phyloP scores from a whole-genome alignment of 2,888 invertebrate species.

The Tribolium freemani region DNA sequence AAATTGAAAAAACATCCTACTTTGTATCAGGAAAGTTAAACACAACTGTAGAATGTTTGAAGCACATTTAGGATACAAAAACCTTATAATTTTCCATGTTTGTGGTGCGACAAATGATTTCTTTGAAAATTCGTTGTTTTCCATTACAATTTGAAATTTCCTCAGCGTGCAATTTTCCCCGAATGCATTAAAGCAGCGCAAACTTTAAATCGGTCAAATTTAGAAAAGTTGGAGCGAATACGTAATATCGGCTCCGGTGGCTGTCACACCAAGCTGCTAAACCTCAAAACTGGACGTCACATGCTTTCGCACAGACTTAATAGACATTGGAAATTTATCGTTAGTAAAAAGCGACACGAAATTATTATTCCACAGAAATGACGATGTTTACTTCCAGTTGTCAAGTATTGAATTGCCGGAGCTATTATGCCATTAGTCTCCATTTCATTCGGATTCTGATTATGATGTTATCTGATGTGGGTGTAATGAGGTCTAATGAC shows the following conservation, averaged over 20 bases:
- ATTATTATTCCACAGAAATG: conserved; percentile 32
- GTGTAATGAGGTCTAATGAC: conserved; percentile 28
- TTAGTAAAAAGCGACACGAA: conserved; percentile 1
- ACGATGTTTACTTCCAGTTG: conserved; percentile 41
- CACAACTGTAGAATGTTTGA: too few species aligned
- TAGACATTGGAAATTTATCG: conserved; percentile 27
- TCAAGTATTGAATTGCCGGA: conserved; percentile 29
- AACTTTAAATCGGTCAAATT: conserved; percentile 41
- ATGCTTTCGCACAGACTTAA: conserved; percentile 11
- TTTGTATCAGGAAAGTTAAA: too few species aligned
- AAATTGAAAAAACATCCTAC: too few species aligned
- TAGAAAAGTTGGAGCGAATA: conserved; percentile 37
- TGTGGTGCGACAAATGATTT: too few species aligned
- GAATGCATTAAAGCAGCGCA: conserved; percentile 35
- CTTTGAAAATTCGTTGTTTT: conserved; percentile 26
- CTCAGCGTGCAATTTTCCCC: conserved; percentile 27
- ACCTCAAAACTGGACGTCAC: conserved; percentile 30
- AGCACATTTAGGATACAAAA: too few species aligned
- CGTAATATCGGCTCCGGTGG: conserved; percentile 26
- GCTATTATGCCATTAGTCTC: conserved; percentile 39
- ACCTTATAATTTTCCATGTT: too few species aligned
- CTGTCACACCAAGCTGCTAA: conserved; percentile 38
- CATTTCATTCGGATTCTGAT: conserved; percentile 39
- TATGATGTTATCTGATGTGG: conserved; percentile 27
- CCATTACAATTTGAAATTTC: conserved; percentile 41